Conservation (phyloP, 1,140 invertebrate genomes). For the Aphidius gifuensis region DNA sequence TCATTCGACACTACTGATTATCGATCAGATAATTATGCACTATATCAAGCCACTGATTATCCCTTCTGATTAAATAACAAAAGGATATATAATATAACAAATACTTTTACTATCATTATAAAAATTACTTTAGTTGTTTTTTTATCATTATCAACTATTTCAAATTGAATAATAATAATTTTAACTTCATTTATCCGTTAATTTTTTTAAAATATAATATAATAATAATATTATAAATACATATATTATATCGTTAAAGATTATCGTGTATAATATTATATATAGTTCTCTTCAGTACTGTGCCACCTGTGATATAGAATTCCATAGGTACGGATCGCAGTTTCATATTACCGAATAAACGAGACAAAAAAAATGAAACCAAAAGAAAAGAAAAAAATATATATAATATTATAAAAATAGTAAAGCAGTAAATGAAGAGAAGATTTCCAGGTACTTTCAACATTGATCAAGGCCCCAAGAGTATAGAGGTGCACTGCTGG, state of each 20-base stretch:
- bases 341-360: slow-evolving; percentile 47
- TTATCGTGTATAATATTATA: too few species aligned
- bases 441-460: slow-evolving; percentile 22
- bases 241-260: too few species aligned
- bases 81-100: slow-evolving; percentile 19
- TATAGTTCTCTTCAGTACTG: background rate
- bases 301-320: slow-evolving; percentile 54
- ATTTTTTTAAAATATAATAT: too few species aligned
- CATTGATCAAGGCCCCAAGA: slow-evolving; percentile 12
- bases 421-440: background rate
- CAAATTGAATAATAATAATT: too few species aligned
- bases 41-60: slow-evolving; percentile 19
- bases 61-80: background rate
- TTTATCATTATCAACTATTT: too few species aligned
- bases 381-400: too few species aligned
- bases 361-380: slow-evolving; percentile 29
- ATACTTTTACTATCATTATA: background rate
- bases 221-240: too few species aligned
- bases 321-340: slow-evolving; percentile 45
- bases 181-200: too few species aligned
- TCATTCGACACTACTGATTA: slow-evolving; percentile 22
- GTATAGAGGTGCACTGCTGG: background rate
- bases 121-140: too few species aligned
- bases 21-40: slow-evolving; percentile 18
- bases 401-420: too few species aligned